These are phyloP conservation scores for Aphyosemion australe DNA, from an alignment of 2,113 vertebrate genomes.

Conservation along the genomic window DNA sequence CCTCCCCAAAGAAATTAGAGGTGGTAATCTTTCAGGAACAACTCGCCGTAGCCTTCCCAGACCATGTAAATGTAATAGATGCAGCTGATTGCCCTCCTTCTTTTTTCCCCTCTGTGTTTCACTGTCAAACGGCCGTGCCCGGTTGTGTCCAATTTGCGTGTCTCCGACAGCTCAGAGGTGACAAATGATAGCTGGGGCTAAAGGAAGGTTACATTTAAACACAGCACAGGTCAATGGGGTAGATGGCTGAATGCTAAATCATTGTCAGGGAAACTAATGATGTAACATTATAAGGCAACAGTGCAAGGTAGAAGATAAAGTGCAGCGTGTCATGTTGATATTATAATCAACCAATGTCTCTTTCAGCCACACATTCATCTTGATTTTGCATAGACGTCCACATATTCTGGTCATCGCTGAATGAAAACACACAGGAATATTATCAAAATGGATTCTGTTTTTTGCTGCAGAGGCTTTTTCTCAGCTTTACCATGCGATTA, in stretches of 20 bases:
- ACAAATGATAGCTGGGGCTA: conserved; percentile 74
- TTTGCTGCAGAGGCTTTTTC: conserved; percentile 35
- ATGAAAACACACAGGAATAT: conserved; percentile 62
- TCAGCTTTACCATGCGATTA: conserved; percentile 25
- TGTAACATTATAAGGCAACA: conserved; percentile 82
- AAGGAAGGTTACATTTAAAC: conserved; percentile 85
- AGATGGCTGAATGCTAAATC: conserved; percentile 81
- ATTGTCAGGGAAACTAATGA: conserved; percentile 85
- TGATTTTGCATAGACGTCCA: conserved; percentile 83
- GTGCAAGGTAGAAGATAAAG: conserved; percentile 75
- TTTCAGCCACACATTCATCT: conserved; percentile 77
- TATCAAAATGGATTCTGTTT: conserved; percentile 66
- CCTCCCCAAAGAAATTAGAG: conserved; percentile 85
- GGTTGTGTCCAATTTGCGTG: conserved; percentile 76
- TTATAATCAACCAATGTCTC: conserved; percentile 75
- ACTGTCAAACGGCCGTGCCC: conserved; percentile 58
- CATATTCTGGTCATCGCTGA: conserved; percentile 64
- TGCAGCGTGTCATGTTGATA: conserved; percentile 65
- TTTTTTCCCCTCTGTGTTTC: conserved; percentile 60
- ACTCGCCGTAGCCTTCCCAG: conserved; percentile 75
- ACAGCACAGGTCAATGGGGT: conserved; percentile 77
- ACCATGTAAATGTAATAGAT: conserved; percentile 80
- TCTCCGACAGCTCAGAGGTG: conserved; percentile 76
- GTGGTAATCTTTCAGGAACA: conserved; percentile 80
- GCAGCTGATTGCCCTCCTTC: conserved; percentile 66